Conservation (phyloP, 2,888 invertebrate genomes). For the Masnerella sp. region DNA sequence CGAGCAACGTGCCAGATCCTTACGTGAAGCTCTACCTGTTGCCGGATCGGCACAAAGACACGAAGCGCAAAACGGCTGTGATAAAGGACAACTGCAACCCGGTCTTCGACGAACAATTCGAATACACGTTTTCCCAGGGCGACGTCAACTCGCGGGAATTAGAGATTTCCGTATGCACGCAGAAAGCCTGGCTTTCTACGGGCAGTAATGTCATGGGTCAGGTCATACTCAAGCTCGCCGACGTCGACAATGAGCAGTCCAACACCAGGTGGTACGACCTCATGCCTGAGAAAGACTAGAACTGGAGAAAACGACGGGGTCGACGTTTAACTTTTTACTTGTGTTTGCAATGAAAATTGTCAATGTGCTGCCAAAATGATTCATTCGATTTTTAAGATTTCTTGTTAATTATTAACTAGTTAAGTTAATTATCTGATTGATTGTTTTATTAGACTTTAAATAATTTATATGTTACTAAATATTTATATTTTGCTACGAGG, state of each 20-base stretch:
- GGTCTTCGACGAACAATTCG: conserved; percentile 93
- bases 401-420: no score
- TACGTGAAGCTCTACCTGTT: conserved; percentile 93
- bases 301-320: conserved; percentile 62
- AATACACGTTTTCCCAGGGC: conserved; percentile 89
- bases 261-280: conserved; percentile 87
- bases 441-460: no score
- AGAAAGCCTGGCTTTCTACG: conserved; percentile 89
- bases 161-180: conserved; percentile 92
- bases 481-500: no score
- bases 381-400: no score
- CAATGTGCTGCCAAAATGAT: background rate
- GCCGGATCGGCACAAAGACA: conserved; percentile 90
- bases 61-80: conserved; percentile 91
- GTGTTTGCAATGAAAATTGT: conserved; percentile 47
- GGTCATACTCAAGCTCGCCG: conserved; percentile 84
- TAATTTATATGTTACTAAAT: no score
- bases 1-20: conserved; percentile 90
- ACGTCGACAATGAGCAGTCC: conserved; percentile 84
- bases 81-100: conserved; percentile 95
- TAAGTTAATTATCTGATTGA: no score
- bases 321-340: conserved; percentile 57
- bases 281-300: conserved; percentile 79
- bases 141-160: conserved; percentile 88
- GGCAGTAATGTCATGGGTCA: conserved; percentile 91